phyloP scores from a whole-genome alignment of 2,113 vertebrate species.

The Lamprotornis superbus region DNA sequence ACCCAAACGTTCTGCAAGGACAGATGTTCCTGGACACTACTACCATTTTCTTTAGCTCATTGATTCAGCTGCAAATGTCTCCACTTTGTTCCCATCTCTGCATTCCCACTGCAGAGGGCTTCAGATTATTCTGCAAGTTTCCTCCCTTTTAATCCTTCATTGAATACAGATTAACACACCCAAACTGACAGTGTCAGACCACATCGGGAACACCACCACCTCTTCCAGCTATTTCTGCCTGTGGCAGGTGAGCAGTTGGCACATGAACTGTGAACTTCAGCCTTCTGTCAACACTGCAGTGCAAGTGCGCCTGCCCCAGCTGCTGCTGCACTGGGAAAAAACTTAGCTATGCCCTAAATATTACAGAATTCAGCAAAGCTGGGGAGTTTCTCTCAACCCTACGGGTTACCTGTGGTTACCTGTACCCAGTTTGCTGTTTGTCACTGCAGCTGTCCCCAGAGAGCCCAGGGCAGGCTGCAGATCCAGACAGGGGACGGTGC shows the following conservation, averaged over 20 bases:
- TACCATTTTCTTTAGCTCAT: neutral
- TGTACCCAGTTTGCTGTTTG: neutral
- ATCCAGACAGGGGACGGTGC: neutral
- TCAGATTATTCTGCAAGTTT: neutral
- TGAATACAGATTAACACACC: neutral
- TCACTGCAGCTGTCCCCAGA: neutral
- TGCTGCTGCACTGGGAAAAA: neutral
- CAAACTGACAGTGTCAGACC: neutral
- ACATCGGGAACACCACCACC: neutral
- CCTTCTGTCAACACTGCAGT: neutral
- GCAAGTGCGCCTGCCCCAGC: neutral
- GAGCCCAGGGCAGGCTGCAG: neutral
- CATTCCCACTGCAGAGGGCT: neutral
- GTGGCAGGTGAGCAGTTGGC: neutral
- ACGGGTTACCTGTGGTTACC: neutral
- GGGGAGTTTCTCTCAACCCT: neutral
- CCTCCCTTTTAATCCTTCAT: neutral
- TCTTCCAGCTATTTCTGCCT: neutral
- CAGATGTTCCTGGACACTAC: neutral
- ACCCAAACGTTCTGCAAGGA: neutral
- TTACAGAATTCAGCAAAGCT: neutral
- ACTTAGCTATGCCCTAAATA: neutral
- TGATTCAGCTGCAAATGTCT: neutral
- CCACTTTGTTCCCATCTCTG: neutral
- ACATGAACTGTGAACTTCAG: neutral